Base-by-base conservation (phyloP, 2,797 vertebrate species). In the Enteromius viviparus region DNA sequence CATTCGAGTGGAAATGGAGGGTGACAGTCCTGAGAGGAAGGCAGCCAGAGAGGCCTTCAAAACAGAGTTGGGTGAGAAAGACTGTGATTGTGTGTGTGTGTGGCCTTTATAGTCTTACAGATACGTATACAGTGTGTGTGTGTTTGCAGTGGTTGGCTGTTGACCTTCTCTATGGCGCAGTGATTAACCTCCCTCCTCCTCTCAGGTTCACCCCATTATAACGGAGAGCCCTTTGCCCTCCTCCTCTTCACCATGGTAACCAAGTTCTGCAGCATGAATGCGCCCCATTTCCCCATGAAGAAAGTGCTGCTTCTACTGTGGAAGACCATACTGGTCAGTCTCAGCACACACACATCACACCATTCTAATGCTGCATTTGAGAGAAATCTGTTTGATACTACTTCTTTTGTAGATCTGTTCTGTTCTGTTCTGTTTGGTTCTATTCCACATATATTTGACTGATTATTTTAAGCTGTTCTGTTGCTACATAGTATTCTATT, bases 281-380 rank as follows among this genome's bases (percentile, higher is more conserved):
- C 97, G 1, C 97, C 97, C 0, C 97, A 98, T 90, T 99, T 98
- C 88, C 97, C 97, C 85, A 97, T 99, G 95, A 98, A 98, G 94
- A 98, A 99, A 90, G 97, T 99, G 0, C 93, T 99, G 2, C 95
- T 99, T 80, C 91, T 98, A 81, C 95, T 98, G 80, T 99, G 97
- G 97, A 99, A 99, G 91, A 97, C 97, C 0, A 90, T 97, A 1
- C 92, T 98, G 96, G 98, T 99, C 62, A 91, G 96, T 55, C 29
- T 71, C 34, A 8, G 26, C 19, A 49, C 23, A 47, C 60, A 69
- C 65, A 32, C 32, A 51, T 26, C 68, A 51, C 23, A 26, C 37
- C 19, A 14, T 42, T 23, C 11, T 3, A 40, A 12, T 45, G n/a
- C 42, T 29, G 3, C 14, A 29, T 45, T 60, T 29, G 7, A 62